Conservation (phyloP, 1,140 invertebrate genomes). For the Nebria ingens region DNA sequence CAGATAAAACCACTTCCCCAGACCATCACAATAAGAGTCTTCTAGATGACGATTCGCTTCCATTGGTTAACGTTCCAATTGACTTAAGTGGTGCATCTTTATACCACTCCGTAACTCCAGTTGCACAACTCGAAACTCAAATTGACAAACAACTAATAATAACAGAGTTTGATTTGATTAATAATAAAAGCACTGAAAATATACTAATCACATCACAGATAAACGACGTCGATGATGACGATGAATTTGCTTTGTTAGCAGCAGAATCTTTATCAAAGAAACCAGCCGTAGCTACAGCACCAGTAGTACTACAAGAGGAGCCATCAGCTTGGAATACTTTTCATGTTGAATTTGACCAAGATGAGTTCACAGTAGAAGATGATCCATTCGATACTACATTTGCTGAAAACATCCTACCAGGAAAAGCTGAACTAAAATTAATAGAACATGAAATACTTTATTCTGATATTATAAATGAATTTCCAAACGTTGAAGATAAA, state of each 20-base stretch:
- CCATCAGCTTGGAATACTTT: not conserved
- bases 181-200: constrained; percentile 18
- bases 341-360: not conserved
- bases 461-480: constrained; percentile 47
- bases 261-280: constrained; percentile 55
- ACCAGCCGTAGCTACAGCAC: constrained; percentile 29
- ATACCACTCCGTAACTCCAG: too few species aligned
- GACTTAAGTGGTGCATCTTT: constrained; percentile 37
- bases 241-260: constrained; percentile 65
- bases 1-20: constrained; percentile 17
- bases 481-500: constrained; percentile 52
- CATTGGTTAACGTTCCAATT: constrained; percentile 48
- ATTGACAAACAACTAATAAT: constrained; percentile 28
- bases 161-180: constrained; percentile 40
- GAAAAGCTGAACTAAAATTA: constrained; percentile 50
- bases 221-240: constrained; percentile 47
- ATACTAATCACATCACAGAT: constrained; percentile 15
- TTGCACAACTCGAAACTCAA: not conserved
- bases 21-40: constrained; percentile 47
- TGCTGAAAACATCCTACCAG: constrained; percentile 63
- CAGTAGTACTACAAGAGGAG: constrained; percentile 17
- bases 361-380: constrained; percentile 34
- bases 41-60: constrained; percentile 58
- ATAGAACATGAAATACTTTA: constrained; percentile 48
- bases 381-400: constrained; percentile 84